Evolutionary conservation across 2,113 vertebrate genomes (phyloP), one percentile per base, ranked within the genome.

Genomic region (Terrapene triunguis): DNA sequence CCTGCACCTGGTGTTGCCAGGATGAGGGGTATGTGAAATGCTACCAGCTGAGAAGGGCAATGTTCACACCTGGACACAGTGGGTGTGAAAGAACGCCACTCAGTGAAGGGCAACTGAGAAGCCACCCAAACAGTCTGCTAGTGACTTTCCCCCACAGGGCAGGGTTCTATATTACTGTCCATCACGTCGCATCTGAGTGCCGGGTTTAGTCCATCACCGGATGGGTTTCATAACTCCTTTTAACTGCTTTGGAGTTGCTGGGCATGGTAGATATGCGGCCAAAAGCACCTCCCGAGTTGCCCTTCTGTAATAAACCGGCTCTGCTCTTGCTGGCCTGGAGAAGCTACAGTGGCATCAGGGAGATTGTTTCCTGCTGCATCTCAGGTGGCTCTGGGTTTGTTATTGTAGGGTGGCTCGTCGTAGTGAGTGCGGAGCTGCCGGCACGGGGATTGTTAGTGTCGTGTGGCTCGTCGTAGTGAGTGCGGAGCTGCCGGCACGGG

Each of bases 211-310:
- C 53, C 2, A 0, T 87, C 38, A 17, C 81, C 14, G 3, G 13
- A 17, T 17, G 35, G 62, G 62, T n/a, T 69, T 69, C 14, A n/a
- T n/a, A 74, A 16, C 21, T 51, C 59, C 80, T 90, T 89, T 17
- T 42, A 80, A 82, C 76, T 84, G 29, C 51, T 92, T 80, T 57
- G 85, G 87, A 94, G 79, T 82, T 89, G 89, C 76, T 90, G 69
- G 35, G 87, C 65, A 57, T 35, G 7, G 21, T 84, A 65, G 81
- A 53, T 94, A 69, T 32, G n/a, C 32, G 22, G 57, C 44, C 32
- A 53, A 74, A 65, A 89, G 79, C 55, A 78, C 44, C 80, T 42
- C 21, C 93, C 4, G 8, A n/a, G 62, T n/a, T n/a, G 32, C 4
- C 48, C 25, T 80, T n/a, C 80, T 87, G 0, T 57, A 32, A 50